Conservation (phyloP, 2,113 vertebrate genomes). For the Boleophthalmus pectinirostris region DNA sequence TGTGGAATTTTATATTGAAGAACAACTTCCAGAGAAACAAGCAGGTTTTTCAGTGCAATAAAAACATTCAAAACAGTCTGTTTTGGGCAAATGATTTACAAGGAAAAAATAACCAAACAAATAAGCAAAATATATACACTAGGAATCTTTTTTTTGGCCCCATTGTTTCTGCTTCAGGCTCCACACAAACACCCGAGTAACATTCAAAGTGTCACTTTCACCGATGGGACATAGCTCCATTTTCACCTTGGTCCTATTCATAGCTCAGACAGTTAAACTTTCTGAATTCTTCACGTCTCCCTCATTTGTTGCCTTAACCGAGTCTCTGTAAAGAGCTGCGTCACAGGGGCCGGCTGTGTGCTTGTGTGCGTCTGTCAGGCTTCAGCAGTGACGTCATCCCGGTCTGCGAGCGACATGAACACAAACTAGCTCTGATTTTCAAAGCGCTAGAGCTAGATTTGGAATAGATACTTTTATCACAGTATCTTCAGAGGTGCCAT, state of each 20-base stretch:
- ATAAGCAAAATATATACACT: too few relatives aligned
- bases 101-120: too few relatives aligned
- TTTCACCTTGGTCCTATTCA: not conserved
- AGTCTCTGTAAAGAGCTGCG: conserved; percentile 1
- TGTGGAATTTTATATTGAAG: too few relatives aligned
- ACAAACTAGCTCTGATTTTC: conserved; percentile 4
- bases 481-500: conserved; percentile 29
- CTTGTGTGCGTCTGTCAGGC: conserved; percentile 7
- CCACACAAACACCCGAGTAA: not conserved
- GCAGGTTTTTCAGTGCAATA: too few relatives aligned
- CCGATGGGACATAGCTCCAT: not conserved
- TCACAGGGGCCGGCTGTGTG: not conserved
- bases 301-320: not conserved
- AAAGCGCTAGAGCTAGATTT: conserved; percentile 12
- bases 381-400: conserved; percentile 23
- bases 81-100: too few relatives aligned
- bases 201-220: not conserved
- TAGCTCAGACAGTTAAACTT: not conserved
- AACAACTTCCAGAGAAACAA: too few relatives aligned
- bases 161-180: not conserved
- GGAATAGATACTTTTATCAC: conserved; percentile 37
- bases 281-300: conserved; percentile 12
- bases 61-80: too few relatives aligned
- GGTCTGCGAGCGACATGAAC: conserved; percentile 4
- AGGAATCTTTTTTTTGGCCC: not conserved